phyloP scores from a whole-genome alignment of 2,888 invertebrate genomes.

The Hybos culiciformis region DNA sequence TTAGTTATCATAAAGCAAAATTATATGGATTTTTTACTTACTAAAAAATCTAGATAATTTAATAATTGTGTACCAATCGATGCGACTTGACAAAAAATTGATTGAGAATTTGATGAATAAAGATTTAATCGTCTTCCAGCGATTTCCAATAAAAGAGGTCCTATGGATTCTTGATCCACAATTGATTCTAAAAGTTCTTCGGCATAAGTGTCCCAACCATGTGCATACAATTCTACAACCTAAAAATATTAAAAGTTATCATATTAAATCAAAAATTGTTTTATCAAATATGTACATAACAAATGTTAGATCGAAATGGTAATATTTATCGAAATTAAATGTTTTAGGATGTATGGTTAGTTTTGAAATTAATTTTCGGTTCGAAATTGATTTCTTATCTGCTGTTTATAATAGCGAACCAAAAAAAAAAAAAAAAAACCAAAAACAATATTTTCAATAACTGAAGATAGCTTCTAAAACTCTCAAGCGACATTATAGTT shows the following conservation, averaged over 20 bases:
- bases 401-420: no score
- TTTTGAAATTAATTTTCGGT: no score
- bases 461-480: no score
- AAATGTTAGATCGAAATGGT: background rate
- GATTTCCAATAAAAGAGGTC: slow-evolving; percentile 58
- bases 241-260: slow-evolving; percentile 20
- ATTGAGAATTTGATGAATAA: slow-evolving; percentile 44
- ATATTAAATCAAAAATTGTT: slow-evolving; percentile 6
- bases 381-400: no score
- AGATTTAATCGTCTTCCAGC: slow-evolving; percentile 68
- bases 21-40: slow-evolving; percentile 29
- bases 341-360: no score
- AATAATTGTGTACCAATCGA: slow-evolving; percentile 64
- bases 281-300: slow-evolving; percentile 5
- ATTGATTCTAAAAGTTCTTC: slow-evolving; percentile 51
- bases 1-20: background rate
- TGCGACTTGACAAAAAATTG: slow-evolving; percentile 53
- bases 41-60: slow-evolving; percentile 57
- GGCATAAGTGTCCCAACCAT: slow-evolving; percentile 47
- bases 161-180: slow-evolving; percentile 52
- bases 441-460: no score
- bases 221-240: slow-evolving; percentile 47
- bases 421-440: no score
- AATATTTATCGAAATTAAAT: background rate
- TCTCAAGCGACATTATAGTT: no score